Evolutionary conservation across 2,113 vertebrate species (phyloP), one percentile per base, ranked within the genome.

Genomic region (Xiphophorus couchianus): DNA sequence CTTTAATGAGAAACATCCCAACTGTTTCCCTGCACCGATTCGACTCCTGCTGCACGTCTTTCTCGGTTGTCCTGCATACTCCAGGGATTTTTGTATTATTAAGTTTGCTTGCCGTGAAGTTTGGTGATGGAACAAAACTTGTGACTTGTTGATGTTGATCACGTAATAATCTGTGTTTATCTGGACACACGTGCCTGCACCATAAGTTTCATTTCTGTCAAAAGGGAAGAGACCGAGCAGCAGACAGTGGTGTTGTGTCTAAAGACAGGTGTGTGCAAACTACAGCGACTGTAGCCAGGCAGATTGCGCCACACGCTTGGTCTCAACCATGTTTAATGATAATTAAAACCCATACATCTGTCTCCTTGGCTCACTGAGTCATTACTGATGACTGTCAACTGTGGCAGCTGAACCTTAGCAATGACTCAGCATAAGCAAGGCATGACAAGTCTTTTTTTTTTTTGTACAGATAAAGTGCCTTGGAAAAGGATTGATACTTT

Each of bases 121-220:
- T 62, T 37, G 58, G 25, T 35, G 37, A 62, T 12, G 0, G 3
- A 3, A 19, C 10, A 7, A 11, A 27, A 27, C n/a, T 22, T 63
- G 1, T 54, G 33, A 62, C 0, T 71, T 71, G 25, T 3, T 62
- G 29, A 29, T 2, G 7, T 0, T 62, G n/a, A 5, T 28, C 27
- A 3, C 30, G 22, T 19, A 7, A 13, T 19, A 7, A 13, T 15
- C 4, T 1, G 0, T 65, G 37, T 71, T 75, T 71, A 17, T 60
- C 30, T 81, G 10, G 37, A 39, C 8, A 1, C 17, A 15, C 7
- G 12, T 1, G 4, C 0, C 2, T 35, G 15, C 62, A 80, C 70
- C 66, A 67, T 85, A 28, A 83, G 86, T 92, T 91, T 92, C 90
- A 90, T 88, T 92, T 92, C 76, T 85, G 58, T 80, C 82, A 83